phyloP scores from a whole-genome alignment of 2,113 vertebrate species.

The Tupaia chinensis region DNA sequence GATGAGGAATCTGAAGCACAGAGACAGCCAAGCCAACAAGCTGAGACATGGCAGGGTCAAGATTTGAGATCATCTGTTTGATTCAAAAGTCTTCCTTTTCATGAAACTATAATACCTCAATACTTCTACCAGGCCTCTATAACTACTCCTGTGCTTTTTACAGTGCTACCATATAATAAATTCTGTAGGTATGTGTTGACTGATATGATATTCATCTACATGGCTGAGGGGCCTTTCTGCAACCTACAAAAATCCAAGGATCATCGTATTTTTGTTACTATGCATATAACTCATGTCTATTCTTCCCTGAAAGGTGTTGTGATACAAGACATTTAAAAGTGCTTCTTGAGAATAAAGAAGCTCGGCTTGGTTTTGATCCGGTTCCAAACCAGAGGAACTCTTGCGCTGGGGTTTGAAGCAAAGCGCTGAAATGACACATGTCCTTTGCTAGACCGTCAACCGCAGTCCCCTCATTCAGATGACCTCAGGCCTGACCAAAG shows the following conservation, averaged over 20 bases:
- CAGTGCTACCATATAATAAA: neutral
- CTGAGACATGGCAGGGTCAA: constrained; percentile 3
- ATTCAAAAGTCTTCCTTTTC: neutral
- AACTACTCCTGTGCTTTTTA: neutral
- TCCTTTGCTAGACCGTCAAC: constrained; percentile 66
- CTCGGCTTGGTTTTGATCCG: constrained; percentile 60
- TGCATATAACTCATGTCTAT: neutral
- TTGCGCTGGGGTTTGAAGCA: constrained; percentile 66
- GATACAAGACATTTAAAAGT: constrained; percentile 54
- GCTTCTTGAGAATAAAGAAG: constrained; percentile 47
- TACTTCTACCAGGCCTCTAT: neutral
- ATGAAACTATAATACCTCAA: neutral
- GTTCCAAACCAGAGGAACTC: constrained; percentile 73
- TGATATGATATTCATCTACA: neutral
- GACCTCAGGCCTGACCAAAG: constrained; percentile 78
- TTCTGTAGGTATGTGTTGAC: neutral
- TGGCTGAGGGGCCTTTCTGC: neutral
- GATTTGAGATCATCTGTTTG: neutral
- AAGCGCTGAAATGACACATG: constrained; percentile 73
- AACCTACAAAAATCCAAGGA: constrained; percentile 11
- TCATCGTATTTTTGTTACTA: neutral
- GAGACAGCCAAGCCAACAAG: neutral
- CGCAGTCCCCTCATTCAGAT: constrained; percentile 68
- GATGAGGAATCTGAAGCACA: neutral
- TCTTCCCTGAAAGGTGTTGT: constrained; percentile 53